Evolutionary conservation across 2,888 invertebrate species (phyloP).

Genomic region (Willowsia nigromaculata): DNA sequence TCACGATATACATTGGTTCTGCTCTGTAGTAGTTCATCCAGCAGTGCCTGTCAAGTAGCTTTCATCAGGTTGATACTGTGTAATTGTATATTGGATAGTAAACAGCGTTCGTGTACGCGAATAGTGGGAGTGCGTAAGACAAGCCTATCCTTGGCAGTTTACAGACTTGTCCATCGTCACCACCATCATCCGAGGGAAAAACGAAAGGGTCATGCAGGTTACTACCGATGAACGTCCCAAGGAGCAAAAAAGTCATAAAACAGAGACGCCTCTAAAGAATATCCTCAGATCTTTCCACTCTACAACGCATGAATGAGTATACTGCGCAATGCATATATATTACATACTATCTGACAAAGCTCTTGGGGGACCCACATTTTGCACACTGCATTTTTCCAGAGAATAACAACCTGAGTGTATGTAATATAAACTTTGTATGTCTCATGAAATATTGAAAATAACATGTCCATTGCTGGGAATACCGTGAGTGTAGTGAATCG

Average conservation of each 20-base stretch:
- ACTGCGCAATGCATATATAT: neutral
- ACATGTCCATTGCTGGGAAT: constrained; percentile 44
- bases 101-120: constrained; percentile 3
- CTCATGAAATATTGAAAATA: constrained; percentile 66
- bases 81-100: constrained; percentile 24
- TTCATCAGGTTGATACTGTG: constrained; percentile 30
- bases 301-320: constrained; percentile 22
- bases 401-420: constrained; percentile 36
- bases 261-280: constrained; percentile 10
- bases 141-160: constrained; percentile 36
- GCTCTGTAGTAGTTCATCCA: constrained; percentile 10
- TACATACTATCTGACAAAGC: constrained; percentile 20
- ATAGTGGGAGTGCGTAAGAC: constrained; percentile 51
- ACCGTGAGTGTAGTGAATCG: neutral
- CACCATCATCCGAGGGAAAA: neutral
- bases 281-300: neutral
- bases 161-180: constrained; percentile 61
- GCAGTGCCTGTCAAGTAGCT: constrained; percentile 10
- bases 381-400: constrained; percentile 41
- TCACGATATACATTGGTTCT: constrained; percentile 52
- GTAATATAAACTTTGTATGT: constrained; percentile 32
- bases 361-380: constrained; percentile 40
- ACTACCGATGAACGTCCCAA: constrained; percentile 32
- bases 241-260: constrained; percentile 28
- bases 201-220: constrained; percentile 52